phyloP scores from a whole-genome alignment of 2,797 vertebrate genomes.

The Falco biarmicus region DNA sequence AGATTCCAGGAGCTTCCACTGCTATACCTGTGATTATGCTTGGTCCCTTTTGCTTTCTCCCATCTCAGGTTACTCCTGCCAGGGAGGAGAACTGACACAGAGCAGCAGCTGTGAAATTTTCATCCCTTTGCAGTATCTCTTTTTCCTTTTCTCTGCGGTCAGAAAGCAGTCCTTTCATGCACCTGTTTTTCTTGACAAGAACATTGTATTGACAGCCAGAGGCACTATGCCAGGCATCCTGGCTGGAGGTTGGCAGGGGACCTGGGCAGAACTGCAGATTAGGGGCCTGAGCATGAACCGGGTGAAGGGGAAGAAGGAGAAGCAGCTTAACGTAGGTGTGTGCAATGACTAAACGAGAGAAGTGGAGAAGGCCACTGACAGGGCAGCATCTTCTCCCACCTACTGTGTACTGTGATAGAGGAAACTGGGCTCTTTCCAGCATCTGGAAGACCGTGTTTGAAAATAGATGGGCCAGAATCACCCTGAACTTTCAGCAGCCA shows the following conservation, averaged over 20 bases:
- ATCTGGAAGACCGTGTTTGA: not conserved
- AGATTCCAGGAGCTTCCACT: not conserved
- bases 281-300: not conserved
- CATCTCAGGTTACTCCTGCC: accelerated
- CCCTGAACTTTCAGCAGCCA: not conserved
- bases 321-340: not conserved
- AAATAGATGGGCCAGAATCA: accelerated
- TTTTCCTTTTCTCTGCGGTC: not conserved
- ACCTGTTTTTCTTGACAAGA: not conserved
- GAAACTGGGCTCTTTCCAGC: not conserved
- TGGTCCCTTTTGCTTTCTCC: not conserved
- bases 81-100: not conserved
- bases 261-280: not conserved
- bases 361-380: not conserved
- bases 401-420: not conserved
- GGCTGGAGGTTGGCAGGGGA: not conserved
- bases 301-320: not conserved
- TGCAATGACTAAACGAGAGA: not conserved
- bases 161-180: not conserved
- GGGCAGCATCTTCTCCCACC: not conserved
- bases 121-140: not conserved
- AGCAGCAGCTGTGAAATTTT: not conserved
- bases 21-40: accelerated
- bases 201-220: not conserved
- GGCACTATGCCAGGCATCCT: not conserved